A percentile compares a stretch with the other conserved stretches of the same genome.
These are phyloP conservation scores for Oopsacas minuta DNA, from an alignment of 37 sponge, comb jelly and placozoan genomes.

Conservation along the genomic window DNA sequence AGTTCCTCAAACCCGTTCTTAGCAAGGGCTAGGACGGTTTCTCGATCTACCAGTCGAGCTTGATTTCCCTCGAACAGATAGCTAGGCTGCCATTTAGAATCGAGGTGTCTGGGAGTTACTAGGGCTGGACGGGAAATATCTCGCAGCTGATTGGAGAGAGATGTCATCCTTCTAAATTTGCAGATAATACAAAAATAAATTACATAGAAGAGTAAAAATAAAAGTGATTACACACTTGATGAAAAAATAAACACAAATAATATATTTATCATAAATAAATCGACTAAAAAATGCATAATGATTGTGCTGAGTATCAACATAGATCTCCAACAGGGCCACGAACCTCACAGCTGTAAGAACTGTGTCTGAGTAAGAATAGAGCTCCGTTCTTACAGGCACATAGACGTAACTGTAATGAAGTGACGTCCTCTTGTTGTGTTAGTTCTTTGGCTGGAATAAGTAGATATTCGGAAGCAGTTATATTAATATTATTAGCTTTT, in stretches of 20 bases:
- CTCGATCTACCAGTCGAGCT: constrained; percentile 49
- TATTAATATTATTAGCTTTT: background rate
- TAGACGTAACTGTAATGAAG: background rate
- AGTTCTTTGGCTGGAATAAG: background rate
- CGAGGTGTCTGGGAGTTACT: constrained; percentile 4
- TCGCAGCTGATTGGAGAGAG: background rate
- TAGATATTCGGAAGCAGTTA: background rate
- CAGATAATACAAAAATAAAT: too few species aligned
- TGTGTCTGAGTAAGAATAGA: background rate
- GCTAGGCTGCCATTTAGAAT: constrained; percentile 33
- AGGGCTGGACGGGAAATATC: background rate
- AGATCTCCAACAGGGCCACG: background rate
- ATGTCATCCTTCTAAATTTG: background rate
- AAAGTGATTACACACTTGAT: background rate
- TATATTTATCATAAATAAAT: too few species aligned
- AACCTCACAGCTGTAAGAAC: background rate
- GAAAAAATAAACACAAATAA: background rate
- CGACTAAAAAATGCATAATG: background rate
- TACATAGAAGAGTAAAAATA: background rate
- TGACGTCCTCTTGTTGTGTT: background rate
- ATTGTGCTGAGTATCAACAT: background rate
- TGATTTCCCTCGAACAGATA: constrained; percentile 48
- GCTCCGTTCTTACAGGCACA: background rate
- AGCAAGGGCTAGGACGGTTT: constrained; percentile 42
- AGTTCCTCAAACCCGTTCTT: constrained; percentile 80